These are phyloP conservation scores for Sterrhoptilus dennistouni DNA, from an alignment of 2,113 vertebrate species.

Conservation along the genomic window DNA sequence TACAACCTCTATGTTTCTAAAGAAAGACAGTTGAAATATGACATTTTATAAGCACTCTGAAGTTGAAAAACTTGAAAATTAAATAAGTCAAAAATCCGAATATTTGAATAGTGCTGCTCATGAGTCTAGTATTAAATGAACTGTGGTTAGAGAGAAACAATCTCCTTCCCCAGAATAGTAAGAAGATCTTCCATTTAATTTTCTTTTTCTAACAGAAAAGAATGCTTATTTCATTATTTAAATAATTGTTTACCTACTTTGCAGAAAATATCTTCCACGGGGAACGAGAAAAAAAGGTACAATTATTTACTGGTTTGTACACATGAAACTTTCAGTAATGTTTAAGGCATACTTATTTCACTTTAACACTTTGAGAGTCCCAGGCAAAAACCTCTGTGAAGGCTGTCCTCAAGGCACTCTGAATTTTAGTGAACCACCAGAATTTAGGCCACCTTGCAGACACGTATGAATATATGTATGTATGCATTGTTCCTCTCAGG, in stretches of 20 bases:
- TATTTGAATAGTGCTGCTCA: neutral
- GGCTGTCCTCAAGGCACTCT: neutral
- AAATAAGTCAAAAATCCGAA: neutral
- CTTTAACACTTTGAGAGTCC: neutral
- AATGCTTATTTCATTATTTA: neutral
- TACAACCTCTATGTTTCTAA: neutral
- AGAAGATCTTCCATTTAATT: neutral
- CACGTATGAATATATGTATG: rapidly evolving
- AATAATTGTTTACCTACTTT: neutral
- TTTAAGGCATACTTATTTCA: neutral
- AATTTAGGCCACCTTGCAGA: neutral
- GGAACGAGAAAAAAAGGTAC: neutral
- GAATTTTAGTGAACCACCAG: neutral
- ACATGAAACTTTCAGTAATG: neutral
- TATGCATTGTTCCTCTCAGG: neutral
- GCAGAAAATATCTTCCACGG: neutral
- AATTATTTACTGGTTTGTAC: no score
- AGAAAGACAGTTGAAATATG: neutral
- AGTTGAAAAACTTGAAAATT: neutral
- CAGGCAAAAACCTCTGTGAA: neutral
- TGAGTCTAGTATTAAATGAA: neutral
- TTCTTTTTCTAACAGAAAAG: neutral
- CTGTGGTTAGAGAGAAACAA: neutral
- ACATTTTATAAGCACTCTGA: neutral
- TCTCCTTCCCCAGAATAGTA: neutral